These are phyloP conservation scores for Muntiacus muntjak DNA, from an alignment of 2,113 vertebrate genomes.

Conservation along the genomic window DNA sequence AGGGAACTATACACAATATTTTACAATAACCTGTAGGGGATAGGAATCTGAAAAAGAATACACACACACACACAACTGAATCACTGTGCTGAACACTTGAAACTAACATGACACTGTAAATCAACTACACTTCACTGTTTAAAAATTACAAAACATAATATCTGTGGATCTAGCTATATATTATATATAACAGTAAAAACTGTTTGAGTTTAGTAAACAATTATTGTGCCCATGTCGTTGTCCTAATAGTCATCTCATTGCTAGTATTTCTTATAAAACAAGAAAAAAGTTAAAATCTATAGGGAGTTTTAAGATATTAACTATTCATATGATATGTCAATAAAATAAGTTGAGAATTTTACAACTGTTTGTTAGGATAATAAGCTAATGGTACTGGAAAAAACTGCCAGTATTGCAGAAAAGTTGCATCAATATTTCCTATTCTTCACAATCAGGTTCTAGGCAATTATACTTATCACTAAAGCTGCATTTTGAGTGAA, in stretches of 20 bases:
- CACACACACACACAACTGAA: not conserved
- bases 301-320: not conserved
- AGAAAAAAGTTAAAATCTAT: not conserved
- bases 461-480: not conserved
- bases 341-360: not conserved
- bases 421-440: not conserved
- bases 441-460: not conserved
- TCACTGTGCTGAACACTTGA: not conserved
- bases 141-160: not conserved
- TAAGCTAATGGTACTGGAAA: not conserved
- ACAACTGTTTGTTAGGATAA: not conserved
- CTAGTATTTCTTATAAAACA: not conserved
- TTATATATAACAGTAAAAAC: not conserved
- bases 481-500: not conserved
- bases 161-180: not conserved
- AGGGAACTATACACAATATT: not conserved
- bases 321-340: not conserved
- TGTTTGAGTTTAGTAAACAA: not conserved
- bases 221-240: not conserved
- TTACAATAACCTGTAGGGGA: not conserved
- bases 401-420: not conserved
- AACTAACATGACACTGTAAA: not conserved
- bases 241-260: not conserved
- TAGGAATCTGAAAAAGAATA: not conserved
- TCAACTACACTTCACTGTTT: not conserved